These are phyloP conservation scores for Xiphorhynchus elegans DNA, from an alignment of 2,113 vertebrate genomes.

Conservation along the genomic window DNA sequence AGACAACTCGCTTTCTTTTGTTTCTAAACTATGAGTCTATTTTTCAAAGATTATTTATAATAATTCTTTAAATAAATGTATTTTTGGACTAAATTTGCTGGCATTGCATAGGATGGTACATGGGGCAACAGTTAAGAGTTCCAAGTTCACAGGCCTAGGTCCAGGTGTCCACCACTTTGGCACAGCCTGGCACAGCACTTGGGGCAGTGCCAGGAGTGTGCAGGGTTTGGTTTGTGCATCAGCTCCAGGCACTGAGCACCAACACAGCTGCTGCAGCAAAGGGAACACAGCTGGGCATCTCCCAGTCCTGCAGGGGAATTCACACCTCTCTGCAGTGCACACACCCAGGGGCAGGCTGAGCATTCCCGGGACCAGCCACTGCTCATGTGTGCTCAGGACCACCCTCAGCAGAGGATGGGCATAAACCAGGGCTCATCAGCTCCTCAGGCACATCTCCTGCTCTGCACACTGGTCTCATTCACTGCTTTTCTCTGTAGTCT, in stretches of 20 bases:
- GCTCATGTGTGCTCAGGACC: not conserved
- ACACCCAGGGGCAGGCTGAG: not conserved
- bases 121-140: not conserved
- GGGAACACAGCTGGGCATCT: not conserved
- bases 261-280: not conserved
- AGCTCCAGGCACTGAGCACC: not conserved
- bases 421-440: not conserved
- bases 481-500: accelerated
- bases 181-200: not conserved
- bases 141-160: too few relatives aligned
- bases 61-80: slow-evolving; percentile 71
- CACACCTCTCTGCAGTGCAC: not conserved
- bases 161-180: not conserved
- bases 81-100: slow-evolving; percentile 7
- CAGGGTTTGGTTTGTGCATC: not conserved
- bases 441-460: accelerated
- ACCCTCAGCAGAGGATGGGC: too few relatives aligned
- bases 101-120: not conserved
- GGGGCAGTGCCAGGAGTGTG: not conserved
- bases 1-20: not conserved
- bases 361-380: accelerated
- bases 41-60: slow-evolving; percentile 69
- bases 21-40: slow-evolving; percentile 22
- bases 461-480: accelerated
- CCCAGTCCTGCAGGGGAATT: not conserved